A percentile compares a stretch with the other conserved stretches of the same genome.
Evolutionary conservation across 30 jellyfish, hydroid and myxozoan genomes (phyloP).

Genomic region (Hydractinia echinata): DNA sequence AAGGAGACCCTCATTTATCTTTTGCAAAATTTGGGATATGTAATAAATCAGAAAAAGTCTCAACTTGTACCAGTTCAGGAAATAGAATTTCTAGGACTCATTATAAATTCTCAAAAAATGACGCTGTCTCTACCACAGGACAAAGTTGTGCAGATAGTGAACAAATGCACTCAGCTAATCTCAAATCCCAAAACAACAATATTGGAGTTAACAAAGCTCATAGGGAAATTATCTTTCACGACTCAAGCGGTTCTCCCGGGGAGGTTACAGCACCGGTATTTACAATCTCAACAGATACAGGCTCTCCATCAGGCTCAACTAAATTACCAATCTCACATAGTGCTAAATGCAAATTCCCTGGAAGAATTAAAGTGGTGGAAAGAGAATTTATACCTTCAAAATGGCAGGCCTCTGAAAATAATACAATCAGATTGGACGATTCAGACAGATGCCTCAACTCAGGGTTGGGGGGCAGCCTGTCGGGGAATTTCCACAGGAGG

Average conservation of each 20-base stretch:
- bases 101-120: neutral
- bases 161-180: neutral
- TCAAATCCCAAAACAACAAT: neutral
- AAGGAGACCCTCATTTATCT: constrained; percentile 11
- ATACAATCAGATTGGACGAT: neutral
- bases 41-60: constrained; percentile 6
- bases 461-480: constrained; percentile 22
- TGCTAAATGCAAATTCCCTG: neutral
- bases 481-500: neutral
- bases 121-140: constrained; percentile 16
- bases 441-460: constrained; percentile 20
- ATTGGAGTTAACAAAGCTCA: constrained; percentile 10
- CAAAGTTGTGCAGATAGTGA: constrained; percentile 1
- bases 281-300: constrained; percentile 14
- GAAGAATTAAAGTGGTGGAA: constrained; percentile 24
- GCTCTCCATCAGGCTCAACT: neutral
- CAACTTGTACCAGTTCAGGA: constrained; percentile 6
- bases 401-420: constrained; percentile 3
- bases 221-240: constrained; percentile 5
- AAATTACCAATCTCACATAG: constrained; percentile 2
- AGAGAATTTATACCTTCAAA: constrained; percentile 2
- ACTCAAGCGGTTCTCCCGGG: constrained; percentile 25
- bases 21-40: constrained; percentile 15
- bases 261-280: neutral
- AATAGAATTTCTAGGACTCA: constrained; percentile 15